A percentile compares a stretch with the other conserved stretches of the same genome.
Conservation (phyloP, 2,113 vertebrate genomes). For the Maccullochella peelii region DNA sequence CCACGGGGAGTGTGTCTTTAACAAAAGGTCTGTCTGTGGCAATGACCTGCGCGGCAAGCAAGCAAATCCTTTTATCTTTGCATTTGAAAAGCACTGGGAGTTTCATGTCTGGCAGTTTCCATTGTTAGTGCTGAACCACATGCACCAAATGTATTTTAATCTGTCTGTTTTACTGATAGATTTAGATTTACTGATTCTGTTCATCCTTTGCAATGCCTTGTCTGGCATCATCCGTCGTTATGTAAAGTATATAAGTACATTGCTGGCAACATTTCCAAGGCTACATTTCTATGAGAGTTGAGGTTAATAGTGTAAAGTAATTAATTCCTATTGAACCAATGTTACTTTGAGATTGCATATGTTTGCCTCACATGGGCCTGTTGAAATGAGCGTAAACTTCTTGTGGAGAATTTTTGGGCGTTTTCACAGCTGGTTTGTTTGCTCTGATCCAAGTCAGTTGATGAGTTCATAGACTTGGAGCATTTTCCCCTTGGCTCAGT, state of each 20-base stretch:
- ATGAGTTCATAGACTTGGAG: too few relatives aligned
- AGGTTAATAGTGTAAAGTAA: background rate
- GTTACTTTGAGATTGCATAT: background rate
- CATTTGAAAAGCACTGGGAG: slow-evolving; percentile 49
- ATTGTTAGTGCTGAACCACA: background rate
- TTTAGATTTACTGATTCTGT: background rate
- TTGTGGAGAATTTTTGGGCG: background rate
- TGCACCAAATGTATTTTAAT: slow-evolving; percentile 5
- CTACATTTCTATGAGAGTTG: background rate
- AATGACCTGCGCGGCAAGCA: slow-evolving; percentile 51
- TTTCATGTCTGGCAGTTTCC: slow-evolving; percentile 55
- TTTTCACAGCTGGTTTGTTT: too few relatives aligned
- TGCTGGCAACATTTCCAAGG: background rate
- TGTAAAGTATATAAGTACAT: background rate
- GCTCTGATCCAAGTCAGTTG: too few relatives aligned
- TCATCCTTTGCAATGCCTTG: background rate
- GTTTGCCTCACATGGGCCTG: background rate
- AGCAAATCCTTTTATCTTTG: slow-evolving; percentile 45
- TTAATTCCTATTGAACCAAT: background rate
- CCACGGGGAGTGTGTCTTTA: slow-evolving; percentile 58
- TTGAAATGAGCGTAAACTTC: background rate
- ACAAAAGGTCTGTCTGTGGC: slow-evolving; percentile 71
- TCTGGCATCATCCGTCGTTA: background rate
- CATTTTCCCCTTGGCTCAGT: too few relatives aligned
- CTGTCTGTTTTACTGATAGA: background rate